Evolutionary conservation across 1,140 invertebrate genomes (phyloP).

Genomic region (Caerostris extrusa): DNA sequence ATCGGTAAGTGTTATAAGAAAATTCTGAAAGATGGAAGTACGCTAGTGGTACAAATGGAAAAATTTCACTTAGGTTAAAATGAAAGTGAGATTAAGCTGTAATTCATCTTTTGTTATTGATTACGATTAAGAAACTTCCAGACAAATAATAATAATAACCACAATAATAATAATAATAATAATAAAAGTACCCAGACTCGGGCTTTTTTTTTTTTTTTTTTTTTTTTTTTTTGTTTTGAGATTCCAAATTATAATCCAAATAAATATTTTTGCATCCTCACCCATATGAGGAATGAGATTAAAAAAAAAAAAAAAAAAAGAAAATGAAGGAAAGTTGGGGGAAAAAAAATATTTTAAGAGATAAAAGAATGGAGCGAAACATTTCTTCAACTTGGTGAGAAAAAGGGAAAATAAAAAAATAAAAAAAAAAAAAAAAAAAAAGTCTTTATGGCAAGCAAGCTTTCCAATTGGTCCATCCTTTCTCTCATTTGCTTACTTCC

Average conservation of each 20-base stretch:
- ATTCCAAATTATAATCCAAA: background rate
- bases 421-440: constrained; percentile 4
- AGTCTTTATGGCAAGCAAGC: constrained; percentile 51
- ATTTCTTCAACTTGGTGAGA: background rate
- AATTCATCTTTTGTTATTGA: constrained; percentile 19
- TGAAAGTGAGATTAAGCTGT: constrained; percentile 6
- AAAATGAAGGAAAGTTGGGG: background rate
- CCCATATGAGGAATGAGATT: background rate
- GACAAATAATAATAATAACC: background rate
- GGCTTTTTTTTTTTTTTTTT: too few relatives aligned
- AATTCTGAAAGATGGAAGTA: background rate
- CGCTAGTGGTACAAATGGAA: background rate
- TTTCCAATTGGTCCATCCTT: constrained; percentile 55
- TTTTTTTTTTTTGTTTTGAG: background rate
- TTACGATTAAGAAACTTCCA: background rate
- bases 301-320: background rate
- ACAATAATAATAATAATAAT: background rate
- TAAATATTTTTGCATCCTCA: background rate
- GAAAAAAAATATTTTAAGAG: constrained; percentile 31
- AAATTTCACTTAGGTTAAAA: background rate
- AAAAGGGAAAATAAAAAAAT: background rate
- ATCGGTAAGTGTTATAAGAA: background rate
- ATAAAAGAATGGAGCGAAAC: constrained; percentile 29
- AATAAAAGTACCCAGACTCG: too few relatives aligned
- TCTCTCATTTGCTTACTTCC: constrained; percentile 66